These are phyloP conservation scores for Macaria liturata DNA, from an alignment of 2,888 invertebrate species.

Conservation along the genomic window DNA sequence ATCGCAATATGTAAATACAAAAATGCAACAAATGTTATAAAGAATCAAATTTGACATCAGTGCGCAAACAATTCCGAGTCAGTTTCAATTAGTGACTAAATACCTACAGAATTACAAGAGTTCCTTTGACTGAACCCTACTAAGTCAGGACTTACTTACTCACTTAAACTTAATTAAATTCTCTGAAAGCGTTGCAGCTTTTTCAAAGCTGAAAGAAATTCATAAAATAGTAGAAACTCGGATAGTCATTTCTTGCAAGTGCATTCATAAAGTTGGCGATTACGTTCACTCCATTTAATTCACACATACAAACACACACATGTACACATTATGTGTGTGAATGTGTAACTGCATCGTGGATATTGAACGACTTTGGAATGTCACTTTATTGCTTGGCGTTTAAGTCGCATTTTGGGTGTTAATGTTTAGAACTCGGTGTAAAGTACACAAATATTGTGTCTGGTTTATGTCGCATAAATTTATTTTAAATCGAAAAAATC, in stretches of 20 bases:
- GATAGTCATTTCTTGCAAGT: constrained; percentile 13
- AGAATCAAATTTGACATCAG: no score
- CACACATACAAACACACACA: constrained; percentile 9
- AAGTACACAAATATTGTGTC: constrained; percentile 2
- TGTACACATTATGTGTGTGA: not conserved
- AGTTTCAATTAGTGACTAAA: constrained; percentile 6
- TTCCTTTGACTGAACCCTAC: constrained; percentile 7
- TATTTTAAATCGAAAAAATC: no score
- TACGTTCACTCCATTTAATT: constrained; percentile 13
- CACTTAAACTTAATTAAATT: constrained; percentile 25
- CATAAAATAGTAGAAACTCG: constrained; percentile 5
- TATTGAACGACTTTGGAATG: constrained; percentile 3
- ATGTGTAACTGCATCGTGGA: constrained; percentile 4
- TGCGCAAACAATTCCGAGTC: constrained; percentile 2
- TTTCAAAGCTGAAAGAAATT: constrained; percentile 11
- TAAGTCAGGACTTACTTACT: constrained; percentile 8
- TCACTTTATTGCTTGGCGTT: constrained; percentile 8
- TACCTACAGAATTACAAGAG: constrained; percentile 2
- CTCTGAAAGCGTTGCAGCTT: constrained; percentile 7
- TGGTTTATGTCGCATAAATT: not conserved
- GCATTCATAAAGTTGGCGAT: constrained; percentile 17
- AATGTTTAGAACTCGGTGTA: constrained; percentile 7
- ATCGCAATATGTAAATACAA: not conserved
- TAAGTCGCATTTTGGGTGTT: constrained; percentile 19
- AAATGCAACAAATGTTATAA: not conserved